Conservation (phyloP, 1,140 invertebrate species). For the Cataglyphis hispanica region DNA sequence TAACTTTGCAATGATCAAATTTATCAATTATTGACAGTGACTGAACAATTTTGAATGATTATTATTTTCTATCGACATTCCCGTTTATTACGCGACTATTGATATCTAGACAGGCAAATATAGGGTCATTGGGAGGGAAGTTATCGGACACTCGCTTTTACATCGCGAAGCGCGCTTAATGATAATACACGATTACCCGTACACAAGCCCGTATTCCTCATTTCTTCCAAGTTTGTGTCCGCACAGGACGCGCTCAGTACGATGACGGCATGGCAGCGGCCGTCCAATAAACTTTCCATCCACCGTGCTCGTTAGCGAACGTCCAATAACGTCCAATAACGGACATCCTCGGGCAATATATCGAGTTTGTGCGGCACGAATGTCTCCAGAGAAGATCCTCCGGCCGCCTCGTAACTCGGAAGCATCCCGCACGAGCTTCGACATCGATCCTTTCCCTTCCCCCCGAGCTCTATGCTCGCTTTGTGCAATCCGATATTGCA, state of each 20-base stretch:
- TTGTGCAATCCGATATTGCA: constrained; percentile 70
- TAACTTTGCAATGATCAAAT: constrained; percentile 21
- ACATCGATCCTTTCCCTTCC: constrained; percentile 63
- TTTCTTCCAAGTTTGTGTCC: constrained; percentile 59
- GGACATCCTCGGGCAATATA: constrained; percentile 73
- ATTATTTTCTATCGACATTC: neutral
- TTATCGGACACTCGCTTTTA: constrained; percentile 9
- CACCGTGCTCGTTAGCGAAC: constrained; percentile 78
- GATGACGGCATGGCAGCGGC: constrained; percentile 74
- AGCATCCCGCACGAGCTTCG: constrained; percentile 59
- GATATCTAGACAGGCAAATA: constrained; percentile 21
- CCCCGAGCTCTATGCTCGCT: constrained; percentile 49
- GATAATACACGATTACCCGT: constrained; percentile 22
- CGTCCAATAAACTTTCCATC: constrained; percentile 79
- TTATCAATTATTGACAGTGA: neutral
- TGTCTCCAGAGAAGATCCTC: constrained; percentile 69
- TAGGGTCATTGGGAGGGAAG: neutral
- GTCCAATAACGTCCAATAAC: constrained; percentile 82
- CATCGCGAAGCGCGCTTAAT: constrained; percentile 35
- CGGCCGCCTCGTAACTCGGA: constrained; percentile 64
- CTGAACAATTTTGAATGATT: neutral
- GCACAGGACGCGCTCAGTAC: constrained; percentile 32
- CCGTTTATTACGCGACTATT: neutral
- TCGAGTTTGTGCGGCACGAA: constrained; percentile 72
- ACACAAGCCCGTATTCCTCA: constrained; percentile 22